Evolutionary conservation across 2,888 invertebrate genomes (phyloP).

Genomic region (Volucella inflata): DNA sequence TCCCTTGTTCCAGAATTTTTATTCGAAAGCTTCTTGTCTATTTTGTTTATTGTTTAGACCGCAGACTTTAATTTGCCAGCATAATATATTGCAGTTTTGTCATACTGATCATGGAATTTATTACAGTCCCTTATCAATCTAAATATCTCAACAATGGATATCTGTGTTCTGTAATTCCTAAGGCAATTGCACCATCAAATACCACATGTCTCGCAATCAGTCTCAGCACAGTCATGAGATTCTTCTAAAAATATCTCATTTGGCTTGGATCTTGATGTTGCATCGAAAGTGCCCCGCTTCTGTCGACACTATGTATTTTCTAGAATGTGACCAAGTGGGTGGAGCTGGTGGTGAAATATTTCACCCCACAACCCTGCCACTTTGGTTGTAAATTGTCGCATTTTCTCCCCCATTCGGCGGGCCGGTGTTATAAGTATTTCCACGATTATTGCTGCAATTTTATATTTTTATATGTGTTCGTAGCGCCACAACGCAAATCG

Average conservation of each 20-base stretch:
- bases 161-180: constrained; percentile 6
- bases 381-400: constrained; percentile 57
- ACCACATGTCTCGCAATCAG: neutral
- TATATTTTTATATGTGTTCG: constrained; percentile 9
- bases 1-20: no score
- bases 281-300: constrained; percentile 17
- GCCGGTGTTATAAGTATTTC: constrained; percentile 47
- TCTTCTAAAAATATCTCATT: constrained; percentile 55
- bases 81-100: no score
- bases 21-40: no score
- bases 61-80: no score
- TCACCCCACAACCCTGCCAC: neutral
- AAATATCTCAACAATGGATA: neutral
- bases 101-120: no score
- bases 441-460: constrained; percentile 39
- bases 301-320: constrained; percentile 14
- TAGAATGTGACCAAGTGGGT: constrained; percentile 36
- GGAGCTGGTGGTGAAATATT: constrained; percentile 27
- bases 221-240: constrained; percentile 32
- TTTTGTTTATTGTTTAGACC: no score
- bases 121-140: no score
- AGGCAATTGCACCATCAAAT: constrained; percentile 10
- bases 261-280: constrained; percentile 35
- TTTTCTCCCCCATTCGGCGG: constrained; percentile 2
- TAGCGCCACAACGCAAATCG: constrained; percentile 60